These are phyloP conservation scores for Lordiphosa collinella DNA, from an alignment of 1,140 invertebrate species.

Conservation along the genomic window DNA sequence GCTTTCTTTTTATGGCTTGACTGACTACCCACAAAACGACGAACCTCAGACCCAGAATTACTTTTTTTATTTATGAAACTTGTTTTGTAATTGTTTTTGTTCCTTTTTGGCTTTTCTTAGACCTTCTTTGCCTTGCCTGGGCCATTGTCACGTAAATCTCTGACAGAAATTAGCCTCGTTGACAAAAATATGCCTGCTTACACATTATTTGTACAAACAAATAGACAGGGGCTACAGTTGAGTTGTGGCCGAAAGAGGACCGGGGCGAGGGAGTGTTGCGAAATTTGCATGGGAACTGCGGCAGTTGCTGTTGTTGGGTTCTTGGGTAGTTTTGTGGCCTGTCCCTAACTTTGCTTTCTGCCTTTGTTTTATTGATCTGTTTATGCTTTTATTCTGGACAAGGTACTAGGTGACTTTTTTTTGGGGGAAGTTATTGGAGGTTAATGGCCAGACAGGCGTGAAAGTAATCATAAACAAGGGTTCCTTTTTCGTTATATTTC, in stretches of 20 bases:
- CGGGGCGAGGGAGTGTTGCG: constrained; percentile 2
- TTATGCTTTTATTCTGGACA: constrained; percentile 41
- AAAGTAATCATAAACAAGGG: constrained; percentile 61
- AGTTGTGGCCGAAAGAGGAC: not conserved
- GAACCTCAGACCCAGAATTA: constrained; percentile 30
- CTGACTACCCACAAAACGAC: constrained; percentile 61
- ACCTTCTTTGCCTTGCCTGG: constrained; percentile 19
- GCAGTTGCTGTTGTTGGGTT: constrained; percentile 48
- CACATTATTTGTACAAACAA: constrained; percentile 76
- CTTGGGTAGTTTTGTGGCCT: constrained; percentile 43
- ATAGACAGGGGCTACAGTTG: constrained; percentile 58
- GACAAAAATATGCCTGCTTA: constrained; percentile 77
- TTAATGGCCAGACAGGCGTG: constrained; percentile 56
- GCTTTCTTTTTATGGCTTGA: constrained; percentile 65
- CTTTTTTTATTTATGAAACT: constrained; percentile 33
- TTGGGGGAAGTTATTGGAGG: constrained; percentile 27
- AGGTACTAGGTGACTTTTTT: not conserved
- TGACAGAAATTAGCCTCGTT: constrained; percentile 73
- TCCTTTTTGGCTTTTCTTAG: constrained; percentile 15
- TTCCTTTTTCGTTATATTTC: not conserved
- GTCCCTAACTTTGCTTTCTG: constrained; percentile 23
- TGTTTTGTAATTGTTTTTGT: constrained; percentile 72
- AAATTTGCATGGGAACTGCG: constrained; percentile 69
- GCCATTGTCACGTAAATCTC: constrained; percentile 74
- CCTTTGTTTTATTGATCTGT: constrained; percentile 66